Evolutionary conservation across 30 jellyfish, hydroid and myxozoan genomes (phyloP), one percentile per base, ranked within the genome.

Genomic region (Haliclystus octoradiatus): DNA sequence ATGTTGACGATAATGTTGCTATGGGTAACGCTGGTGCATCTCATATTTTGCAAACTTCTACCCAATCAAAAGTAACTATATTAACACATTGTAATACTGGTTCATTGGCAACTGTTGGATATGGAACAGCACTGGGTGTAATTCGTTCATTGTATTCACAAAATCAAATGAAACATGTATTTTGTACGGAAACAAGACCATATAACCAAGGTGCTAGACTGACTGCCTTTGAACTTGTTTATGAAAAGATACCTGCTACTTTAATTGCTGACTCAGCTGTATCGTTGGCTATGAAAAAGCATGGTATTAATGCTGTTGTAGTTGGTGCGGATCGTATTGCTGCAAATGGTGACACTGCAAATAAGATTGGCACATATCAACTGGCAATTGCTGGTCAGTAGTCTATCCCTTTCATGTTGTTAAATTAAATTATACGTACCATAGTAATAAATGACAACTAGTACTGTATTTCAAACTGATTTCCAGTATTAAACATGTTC

Each of bases 61-160:
- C 31, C 1, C 70, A 49, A 2, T 76, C 34, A 27, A 69, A 79
- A 34, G 77, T 88, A 19, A 78, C 62, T 25, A 77, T 79, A 14
- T 28, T 88, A 62, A 88, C 97, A 15, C 97, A 88, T 61, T 88
- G 97, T 66, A 88, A 88, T 47, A 77, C 97, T 5, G 97, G 97
- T 0, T 77, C 97, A 29, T 73, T 88, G 76, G 97, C 97, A 3
- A 88, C 97, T 33, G 97, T 81, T 5, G 80, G 73, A 26, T 88
- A 88, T 82, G 97, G 97, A 12, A 88, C 97, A 5, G 97, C 97
- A 0, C 87, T 88, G 12, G 97, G 97, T 53, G 97, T 88, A 25
- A 68, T 88, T 27, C 76, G 97, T 47, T 88, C 94, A 3, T 69
- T 88, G 19, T 80, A 88, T 61, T 70, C 67, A 27, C 33, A 68